These are phyloP conservation scores for Pseudomyrmex gracilis DNA, from an alignment of 1,140 invertebrate genomes.

Conservation along the genomic window DNA sequence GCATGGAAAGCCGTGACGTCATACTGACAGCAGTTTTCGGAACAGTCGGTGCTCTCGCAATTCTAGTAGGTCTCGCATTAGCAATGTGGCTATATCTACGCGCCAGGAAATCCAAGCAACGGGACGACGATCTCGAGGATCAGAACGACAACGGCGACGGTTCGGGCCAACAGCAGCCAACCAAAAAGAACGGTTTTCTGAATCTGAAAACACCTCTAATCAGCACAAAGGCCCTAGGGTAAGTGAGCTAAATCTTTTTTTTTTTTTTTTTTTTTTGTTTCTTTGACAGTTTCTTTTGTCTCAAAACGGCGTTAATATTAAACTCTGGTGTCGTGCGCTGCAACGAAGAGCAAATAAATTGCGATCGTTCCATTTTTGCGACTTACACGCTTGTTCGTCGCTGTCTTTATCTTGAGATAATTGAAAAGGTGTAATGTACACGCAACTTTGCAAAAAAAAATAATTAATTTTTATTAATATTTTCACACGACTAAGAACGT, in stretches of 20 bases:
- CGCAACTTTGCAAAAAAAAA: conserved; percentile 1
- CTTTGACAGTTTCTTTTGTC: too few relatives aligned
- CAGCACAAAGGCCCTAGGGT: conserved; percentile 88
- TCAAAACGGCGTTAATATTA: neutral
- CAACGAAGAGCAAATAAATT: neutral
- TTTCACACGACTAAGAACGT: neutral
- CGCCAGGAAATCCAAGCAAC: conserved; percentile 81
- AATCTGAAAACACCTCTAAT: conserved; percentile 92
- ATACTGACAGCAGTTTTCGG: conserved; percentile 85
- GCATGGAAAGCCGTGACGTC: conserved; percentile 85
- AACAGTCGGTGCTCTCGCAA: conserved; percentile 82
- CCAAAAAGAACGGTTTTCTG: conserved; percentile 89
- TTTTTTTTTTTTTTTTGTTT: neutral
- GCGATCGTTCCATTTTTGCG: neutral
- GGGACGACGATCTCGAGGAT: conserved; percentile 80
- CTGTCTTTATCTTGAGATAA: neutral
- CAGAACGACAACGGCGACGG: conserved; percentile 75
- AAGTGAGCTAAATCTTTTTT: conserved; percentile 72
- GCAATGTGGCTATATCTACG: conserved; percentile 84
- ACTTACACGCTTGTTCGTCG: neutral
- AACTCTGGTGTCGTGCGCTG: neutral
- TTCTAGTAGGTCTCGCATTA: conserved; percentile 83
- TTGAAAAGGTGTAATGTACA: neutral
- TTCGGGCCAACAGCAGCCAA: conserved; percentile 65
- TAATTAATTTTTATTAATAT: conserved; percentile 1